Evolutionary conservation across 2,888 invertebrate species (phyloP), one percentile per base, ranked within the genome.

Genomic region (Toxonevra muliebris): DNA sequence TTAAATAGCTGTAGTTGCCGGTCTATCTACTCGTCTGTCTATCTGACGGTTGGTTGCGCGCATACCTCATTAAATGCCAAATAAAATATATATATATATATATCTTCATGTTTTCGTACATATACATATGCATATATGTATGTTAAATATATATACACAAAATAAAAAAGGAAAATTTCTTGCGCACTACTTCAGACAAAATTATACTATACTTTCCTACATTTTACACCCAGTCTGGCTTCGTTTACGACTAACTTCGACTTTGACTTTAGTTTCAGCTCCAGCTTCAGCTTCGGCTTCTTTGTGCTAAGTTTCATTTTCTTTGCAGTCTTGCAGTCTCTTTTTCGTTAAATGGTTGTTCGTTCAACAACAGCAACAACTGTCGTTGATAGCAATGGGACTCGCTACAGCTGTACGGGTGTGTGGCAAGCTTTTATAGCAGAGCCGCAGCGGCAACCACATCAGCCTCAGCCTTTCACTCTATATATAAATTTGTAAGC

Each of bases 401-500:
- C 55, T 55, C n/a, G 20, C 55, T 40, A 42, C 52, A 55, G 53
- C 53, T 50, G 20, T 42, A 48, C 40, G 12, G 43, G 3, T 30
- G 30, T 19, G 17, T 40, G 58, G n/a, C 55, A 61, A 55, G 59
- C 30, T 30, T 4, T 42, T 41, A 48, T 42, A 8, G 15, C 55
- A 50, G 60, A 30, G 55, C 64, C 55, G 57, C 63, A 45, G 55
- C 50, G 10, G 58, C 58, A 50, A 12, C 30, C 30, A 13, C 63
- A 50, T 58, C 62, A 42, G 66, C 66, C 68, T 77, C 81, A 81
- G 82, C 84, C 84, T 85, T 85, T 85, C 84, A 85, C 85, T 85
- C 85, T 82, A 30, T 30, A 30, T 30, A 82, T 86, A 86, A 85
- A 85, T 82, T 82, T 79, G 79, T 80, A 82, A 81, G 81, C 83